phyloP scores from a whole-genome alignment of 2,888 invertebrate species.

The Coelinius sp. region DNA sequence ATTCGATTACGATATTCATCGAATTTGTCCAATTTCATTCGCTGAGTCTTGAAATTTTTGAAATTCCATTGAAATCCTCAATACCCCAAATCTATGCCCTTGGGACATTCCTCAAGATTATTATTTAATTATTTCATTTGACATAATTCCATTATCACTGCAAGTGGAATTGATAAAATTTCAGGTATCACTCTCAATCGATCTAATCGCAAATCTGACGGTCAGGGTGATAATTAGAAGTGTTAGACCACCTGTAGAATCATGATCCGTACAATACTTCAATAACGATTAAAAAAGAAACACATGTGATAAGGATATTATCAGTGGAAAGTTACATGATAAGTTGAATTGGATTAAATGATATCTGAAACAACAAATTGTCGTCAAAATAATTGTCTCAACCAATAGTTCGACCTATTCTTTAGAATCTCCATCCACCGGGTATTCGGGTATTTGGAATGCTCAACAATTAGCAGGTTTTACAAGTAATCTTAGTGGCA shows the following conservation, averaged over 20 bases:
- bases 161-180: neutral
- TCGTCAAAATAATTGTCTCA: too few relatives aligned
- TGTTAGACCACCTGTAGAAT: neutral
- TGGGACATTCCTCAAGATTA: neutral
- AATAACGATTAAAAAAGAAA: neutral
- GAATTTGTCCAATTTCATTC: neutral
- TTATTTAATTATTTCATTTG: neutral
- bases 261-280: neutral
- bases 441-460: neutral
- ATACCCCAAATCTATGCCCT: too few relatives aligned
- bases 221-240: neutral
- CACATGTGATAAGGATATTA: neutral
- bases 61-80: neutral
- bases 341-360: too few relatives aligned
- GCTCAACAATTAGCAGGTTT: neutral
- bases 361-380: too few relatives aligned
- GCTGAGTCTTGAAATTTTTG: neutral
- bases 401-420: neutral
- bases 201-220: neutral
- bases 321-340: neutral
- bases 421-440: neutral
- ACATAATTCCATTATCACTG: neutral
- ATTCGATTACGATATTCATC: too few relatives aligned
- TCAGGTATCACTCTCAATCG: neutral
- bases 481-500: neutral